Percentiles rank a stretch among this genome's conserved stretches.
phyloP scores from a whole-genome alignment of 2,888 invertebrate species.

The Spodoptera littoralis region DNA sequence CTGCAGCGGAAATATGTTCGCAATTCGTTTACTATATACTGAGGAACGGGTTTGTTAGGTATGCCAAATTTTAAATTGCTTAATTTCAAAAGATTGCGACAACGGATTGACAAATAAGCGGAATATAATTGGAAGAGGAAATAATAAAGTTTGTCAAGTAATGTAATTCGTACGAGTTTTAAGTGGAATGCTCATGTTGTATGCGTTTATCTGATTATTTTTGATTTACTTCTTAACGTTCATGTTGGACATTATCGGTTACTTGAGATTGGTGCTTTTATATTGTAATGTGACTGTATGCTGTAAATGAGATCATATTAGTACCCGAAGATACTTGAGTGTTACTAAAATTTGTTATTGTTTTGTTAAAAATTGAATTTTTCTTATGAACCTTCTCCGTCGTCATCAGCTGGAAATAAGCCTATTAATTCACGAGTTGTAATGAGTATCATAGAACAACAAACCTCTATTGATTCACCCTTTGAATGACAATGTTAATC shows the following conservation, averaged over 20 bases:
- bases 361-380: too few relatives aligned
- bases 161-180: conserved; percentile 38
- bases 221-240: conserved; percentile 25
- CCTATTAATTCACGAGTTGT: too few relatives aligned
- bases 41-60: conserved; percentile 58
- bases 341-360: too few relatives aligned
- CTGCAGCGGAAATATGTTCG: conserved; percentile 49
- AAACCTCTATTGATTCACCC: too few relatives aligned
- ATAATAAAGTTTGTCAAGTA: conserved; percentile 48
- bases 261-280: conserved; percentile 1
- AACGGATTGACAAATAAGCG: conserved; percentile 56
- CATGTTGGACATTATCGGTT: not conserved
- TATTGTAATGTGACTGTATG: too few relatives aligned
- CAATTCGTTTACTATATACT: conserved; percentile 32
- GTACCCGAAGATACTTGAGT: too few relatives aligned
- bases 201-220: conserved; percentile 29
- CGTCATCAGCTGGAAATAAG: too few relatives aligned
- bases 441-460: too few relatives aligned
- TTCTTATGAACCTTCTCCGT: too few relatives aligned
- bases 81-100: conserved; percentile 58
- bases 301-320: too few relatives aligned
- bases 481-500: too few relatives aligned
- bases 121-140: conserved; percentile 53
- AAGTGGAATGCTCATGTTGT: conserved; percentile 25
- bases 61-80: conserved; percentile 60